Conservation (phyloP, 1,140 invertebrate genomes). For the Drosophila pseudoobscura region DNA sequence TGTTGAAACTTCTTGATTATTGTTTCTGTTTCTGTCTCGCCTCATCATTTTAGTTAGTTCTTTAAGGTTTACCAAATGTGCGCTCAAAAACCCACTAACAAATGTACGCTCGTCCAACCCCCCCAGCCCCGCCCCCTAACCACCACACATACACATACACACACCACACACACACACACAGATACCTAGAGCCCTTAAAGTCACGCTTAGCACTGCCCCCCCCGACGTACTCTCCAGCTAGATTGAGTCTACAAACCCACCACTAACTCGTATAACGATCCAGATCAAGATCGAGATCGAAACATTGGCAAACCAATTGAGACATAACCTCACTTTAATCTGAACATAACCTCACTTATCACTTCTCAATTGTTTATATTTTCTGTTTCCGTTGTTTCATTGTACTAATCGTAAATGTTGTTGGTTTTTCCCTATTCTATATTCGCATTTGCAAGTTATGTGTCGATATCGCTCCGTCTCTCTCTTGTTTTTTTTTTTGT, state of each 20-base stretch:
- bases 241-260: conserved; percentile 49
- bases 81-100: conserved; percentile 59
- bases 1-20: conserved; percentile 15
- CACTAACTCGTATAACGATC: conserved; percentile 14
- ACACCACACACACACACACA: conserved; percentile 15
- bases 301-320: conserved; percentile 54
- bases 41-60: conserved; percentile 56
- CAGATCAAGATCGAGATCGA: conserved; percentile 24
- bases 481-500: not conserved
- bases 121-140: conserved; percentile 11
- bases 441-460: conserved; percentile 40
- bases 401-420: conserved; percentile 47
- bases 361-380: conserved; percentile 21
- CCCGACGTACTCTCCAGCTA: conserved; percentile 44
- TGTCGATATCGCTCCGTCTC: conserved; percentile 22
- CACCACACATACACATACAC: conserved; percentile 9
- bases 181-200: conserved; percentile 22
- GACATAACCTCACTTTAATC: conserved; percentile 34
- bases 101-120: conserved; percentile 48
- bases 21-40: conserved; percentile 16
- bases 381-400: conserved; percentile 11
- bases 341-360: conserved; percentile 26
- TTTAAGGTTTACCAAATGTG: conserved; percentile 35
- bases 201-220: conserved; percentile 44
- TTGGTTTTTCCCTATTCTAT: conserved; percentile 34